phyloP scores from a whole-genome alignment of 2,797 vertebrate genomes.

The Novumbra hubbsi region DNA sequence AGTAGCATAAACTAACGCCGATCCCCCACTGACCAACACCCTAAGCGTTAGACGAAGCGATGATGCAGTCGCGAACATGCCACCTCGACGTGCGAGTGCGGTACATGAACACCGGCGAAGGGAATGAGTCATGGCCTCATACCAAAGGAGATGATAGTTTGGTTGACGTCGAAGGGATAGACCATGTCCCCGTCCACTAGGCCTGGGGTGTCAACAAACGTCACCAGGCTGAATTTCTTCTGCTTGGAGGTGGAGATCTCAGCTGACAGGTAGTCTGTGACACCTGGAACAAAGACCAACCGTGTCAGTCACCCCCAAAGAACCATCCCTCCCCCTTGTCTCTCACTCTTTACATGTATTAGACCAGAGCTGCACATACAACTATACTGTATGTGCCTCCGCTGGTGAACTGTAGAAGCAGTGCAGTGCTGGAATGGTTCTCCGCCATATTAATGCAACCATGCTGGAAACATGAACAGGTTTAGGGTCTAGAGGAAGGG shows the following conservation, averaged over 20 bases:
- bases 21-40: not conserved
- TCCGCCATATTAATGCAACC: not conserved
- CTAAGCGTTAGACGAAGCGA: not conserved
- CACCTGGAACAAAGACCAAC: constrained; percentile 63
- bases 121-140: constrained; percentile 8
- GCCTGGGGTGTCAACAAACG: constrained; percentile 80
- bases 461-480: not conserved
- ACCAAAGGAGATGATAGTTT: constrained; percentile 78
- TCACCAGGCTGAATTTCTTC: constrained; percentile 83
- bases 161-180: constrained; percentile 79
- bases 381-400: not conserved
- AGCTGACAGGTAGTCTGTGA: constrained; percentile 74
- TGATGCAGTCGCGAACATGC: not conserved
- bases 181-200: constrained; percentile 82
- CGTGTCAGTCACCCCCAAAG: constrained; percentile 7
- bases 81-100: not conserved
- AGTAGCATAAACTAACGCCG: not conserved
- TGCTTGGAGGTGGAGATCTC: constrained; percentile 83
- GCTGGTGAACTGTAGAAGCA: not conserved
- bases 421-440: not conserved
- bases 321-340: not conserved
- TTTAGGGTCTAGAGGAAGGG: not conserved
- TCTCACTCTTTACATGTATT: not conserved
- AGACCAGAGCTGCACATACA: not conserved
- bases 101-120: not conserved